Evolutionary conservation across 1,140 invertebrate species (phyloP), one percentile per base, ranked within the genome.

Genomic region (Papilio aristodemus): DNA sequence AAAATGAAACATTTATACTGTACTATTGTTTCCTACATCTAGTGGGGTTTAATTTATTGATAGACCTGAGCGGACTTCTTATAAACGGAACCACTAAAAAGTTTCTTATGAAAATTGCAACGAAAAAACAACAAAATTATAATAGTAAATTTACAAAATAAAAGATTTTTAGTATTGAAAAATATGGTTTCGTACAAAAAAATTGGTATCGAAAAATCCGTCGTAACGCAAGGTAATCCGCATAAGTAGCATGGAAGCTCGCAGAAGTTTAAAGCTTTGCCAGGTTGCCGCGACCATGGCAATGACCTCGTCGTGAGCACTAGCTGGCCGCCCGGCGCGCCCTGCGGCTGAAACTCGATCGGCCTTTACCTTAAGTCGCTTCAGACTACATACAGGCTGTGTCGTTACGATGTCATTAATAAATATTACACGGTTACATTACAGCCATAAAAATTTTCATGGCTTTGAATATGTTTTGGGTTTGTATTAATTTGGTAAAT

Each of bases 251-350:
- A 22, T 62, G 59, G 59, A 38, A 39, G 36, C 59, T 37, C 17
- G 59, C n/a, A 58, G 57, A 58, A 58, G 57, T 6, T 58, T 58
- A 27, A 58, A 58, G 59, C 59, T 62, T 17, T 14, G 32, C 27
- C 7, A 32, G 14, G 27, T 19, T 7, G 39, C n/a, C n/a, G n/a
- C 25, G 70, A 50, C 66, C 70, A 39, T 68, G 70, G 70, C 66
- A 71, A 71, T 71, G 70, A 68, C 66, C 70, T 71, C 64, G 32
- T 32, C 38, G 50, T 68, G 57, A 68, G 67, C 63, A 71, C 36
- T 46, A 66, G 50, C 27, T 46, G 14, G 46, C 37, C 69, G 64
- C 54, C 36, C 70, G 66, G 17, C 59, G 58, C 46, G 67, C 46
- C 50, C 59, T 14, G 58, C 58, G 17, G 22, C 46, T 71, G 71